Evolutionary conservation across 1,140 invertebrate species (phyloP).

Genomic region (Melipona quadrifasciata): DNA sequence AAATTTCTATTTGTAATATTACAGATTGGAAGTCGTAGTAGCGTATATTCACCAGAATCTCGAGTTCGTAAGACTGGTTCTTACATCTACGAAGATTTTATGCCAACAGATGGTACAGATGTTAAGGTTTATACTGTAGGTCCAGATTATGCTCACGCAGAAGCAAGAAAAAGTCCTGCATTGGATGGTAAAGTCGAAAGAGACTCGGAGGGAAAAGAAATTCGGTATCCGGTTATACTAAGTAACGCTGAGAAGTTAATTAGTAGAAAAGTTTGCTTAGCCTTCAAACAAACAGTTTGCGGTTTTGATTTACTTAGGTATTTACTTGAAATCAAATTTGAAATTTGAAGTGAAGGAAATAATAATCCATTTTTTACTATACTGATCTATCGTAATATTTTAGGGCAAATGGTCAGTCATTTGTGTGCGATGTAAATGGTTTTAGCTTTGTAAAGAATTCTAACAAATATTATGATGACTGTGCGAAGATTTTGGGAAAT

Average conservation of each 20-base stretch:
- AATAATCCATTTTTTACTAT: neutral
- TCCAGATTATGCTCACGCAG: slow-evolving; percentile 99
- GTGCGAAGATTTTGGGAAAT: slow-evolving; percentile 98
- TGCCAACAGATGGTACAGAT: slow-evolving; percentile 97
- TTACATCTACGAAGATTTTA: slow-evolving; percentile 99
- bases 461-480: slow-evolving; percentile 99
- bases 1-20: neutral
- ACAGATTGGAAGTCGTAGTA: slow-evolving; percentile 98
- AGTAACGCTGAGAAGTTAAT: slow-evolving; percentile 99
- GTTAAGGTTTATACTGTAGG: slow-evolving; percentile 95
- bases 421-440: slow-evolving; percentile 99
- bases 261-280: slow-evolving; percentile 97
- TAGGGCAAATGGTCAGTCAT: slow-evolving; percentile 98
- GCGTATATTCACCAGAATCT: slow-evolving; percentile 98
- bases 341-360: neutral
- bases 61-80: slow-evolving; percentile 97
- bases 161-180: slow-evolving; percentile 98
- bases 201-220: slow-evolving; percentile 99
- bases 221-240: slow-evolving; percentile 98
- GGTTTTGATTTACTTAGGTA: slow-evolving; percentile 98
- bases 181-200: slow-evolving; percentile 99
- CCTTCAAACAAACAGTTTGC: slow-evolving; percentile 99
- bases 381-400: slow-evolving; percentile 58
- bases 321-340: slow-evolving; percentile 27
- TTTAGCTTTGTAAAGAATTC: slow-evolving; percentile 99